Conservation (phyloP, 2,888 invertebrate species). For the Perithous albicinctus region DNA sequence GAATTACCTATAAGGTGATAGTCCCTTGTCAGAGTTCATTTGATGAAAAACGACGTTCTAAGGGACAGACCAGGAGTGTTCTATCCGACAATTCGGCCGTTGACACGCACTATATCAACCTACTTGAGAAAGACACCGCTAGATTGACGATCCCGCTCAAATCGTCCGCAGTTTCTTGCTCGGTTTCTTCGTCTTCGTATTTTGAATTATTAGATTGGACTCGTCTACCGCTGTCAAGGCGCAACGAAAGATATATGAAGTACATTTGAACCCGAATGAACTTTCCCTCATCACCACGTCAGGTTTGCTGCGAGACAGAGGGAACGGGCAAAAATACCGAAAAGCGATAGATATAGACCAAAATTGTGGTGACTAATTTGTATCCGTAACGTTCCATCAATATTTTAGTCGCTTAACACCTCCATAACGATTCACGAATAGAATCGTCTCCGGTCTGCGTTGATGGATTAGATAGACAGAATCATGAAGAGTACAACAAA, state of each 20-base stretch:
- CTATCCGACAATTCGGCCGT: neutral
- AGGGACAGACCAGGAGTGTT: neutral
- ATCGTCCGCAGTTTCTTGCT: neutral
- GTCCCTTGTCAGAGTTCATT: conserved; percentile 8
- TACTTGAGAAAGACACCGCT: neutral
- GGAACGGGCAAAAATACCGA: neutral
- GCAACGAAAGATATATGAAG: neutral
- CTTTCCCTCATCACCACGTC: conserved; percentile 7
- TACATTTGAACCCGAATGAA: conserved; percentile 31
- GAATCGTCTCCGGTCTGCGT: neutral
- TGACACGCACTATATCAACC: neutral
- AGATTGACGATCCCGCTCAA: neutral
- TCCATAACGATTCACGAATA: neutral
- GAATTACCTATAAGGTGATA: conserved; percentile 9
- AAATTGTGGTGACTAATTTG: neutral
- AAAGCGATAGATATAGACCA: conserved; percentile 8
- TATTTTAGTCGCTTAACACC: neutral
- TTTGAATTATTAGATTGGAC: neutral
- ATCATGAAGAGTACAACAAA: too few relatives aligned
- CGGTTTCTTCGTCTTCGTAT: neutral
- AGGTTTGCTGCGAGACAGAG: conserved; percentile 10
- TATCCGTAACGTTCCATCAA: neutral
- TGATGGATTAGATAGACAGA: neutral
- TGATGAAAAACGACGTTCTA: neutral
- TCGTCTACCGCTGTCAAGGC: neutral